phyloP scores from a whole-genome alignment of 2,113 vertebrate genomes.

The Paracanthobrama guichenoti region DNA sequence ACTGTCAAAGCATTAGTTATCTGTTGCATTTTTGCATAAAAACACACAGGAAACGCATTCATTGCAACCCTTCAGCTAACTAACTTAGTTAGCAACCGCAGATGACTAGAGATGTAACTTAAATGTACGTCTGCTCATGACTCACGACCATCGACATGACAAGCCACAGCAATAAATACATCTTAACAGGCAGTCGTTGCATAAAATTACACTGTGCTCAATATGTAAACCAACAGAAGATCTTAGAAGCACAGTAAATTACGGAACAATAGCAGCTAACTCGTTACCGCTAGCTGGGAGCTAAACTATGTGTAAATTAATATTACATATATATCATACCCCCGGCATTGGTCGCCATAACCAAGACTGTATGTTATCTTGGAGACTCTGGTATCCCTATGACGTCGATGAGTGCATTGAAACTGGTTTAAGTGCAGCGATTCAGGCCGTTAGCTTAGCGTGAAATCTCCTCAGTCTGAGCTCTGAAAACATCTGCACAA shows the following conservation, averaged over 20 bases:
- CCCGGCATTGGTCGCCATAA: slow-evolving; percentile 71
- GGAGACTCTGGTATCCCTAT: slow-evolving; percentile 51
- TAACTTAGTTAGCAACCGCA: slow-evolving; percentile 3
- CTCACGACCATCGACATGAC: background rate
- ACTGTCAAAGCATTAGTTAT: background rate
- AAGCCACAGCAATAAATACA: background rate
- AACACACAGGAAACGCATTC: background rate
- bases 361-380: slow-evolving; percentile 60
- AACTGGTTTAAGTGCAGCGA: slow-evolving; percentile 24
- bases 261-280: slow-evolving; percentile 20
- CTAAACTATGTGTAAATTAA: background rate
- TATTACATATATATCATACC: slow-evolving; percentile 63
- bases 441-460: slow-evolving; percentile 27
- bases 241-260: background rate
- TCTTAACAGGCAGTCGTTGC: background rate
- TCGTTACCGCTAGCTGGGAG: background rate
- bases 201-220: background rate
- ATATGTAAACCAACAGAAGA: background rate
- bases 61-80: background rate
- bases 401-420: slow-evolving; percentile 60
- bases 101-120: background rate
- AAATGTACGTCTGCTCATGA: background rate
- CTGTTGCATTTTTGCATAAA: background rate
- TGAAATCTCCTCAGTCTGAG: background rate
- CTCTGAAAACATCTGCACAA: slow-evolving; percentile 33